A percentile compares a stretch with the other conserved stretches of the same genome.
Conservation (phyloP, 2,888 invertebrate genomes). For the Schizotus pectinicornis region DNA sequence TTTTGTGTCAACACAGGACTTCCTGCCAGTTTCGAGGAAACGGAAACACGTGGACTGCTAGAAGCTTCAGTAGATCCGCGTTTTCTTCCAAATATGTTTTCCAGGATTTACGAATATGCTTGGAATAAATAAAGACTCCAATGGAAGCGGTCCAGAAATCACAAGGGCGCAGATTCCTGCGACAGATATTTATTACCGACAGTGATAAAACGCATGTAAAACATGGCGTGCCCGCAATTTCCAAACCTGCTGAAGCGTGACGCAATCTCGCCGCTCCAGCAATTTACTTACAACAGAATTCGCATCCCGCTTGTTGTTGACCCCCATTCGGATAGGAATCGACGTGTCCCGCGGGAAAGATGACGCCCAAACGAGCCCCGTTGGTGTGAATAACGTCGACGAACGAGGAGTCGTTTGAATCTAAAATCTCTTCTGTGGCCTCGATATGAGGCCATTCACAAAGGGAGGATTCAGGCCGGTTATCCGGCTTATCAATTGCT, state of each 20-base stretch:
- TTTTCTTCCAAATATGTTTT: slow-evolving; percentile 41
- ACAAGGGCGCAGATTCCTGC: slow-evolving; percentile 51
- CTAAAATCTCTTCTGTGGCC: slow-evolving; percentile 55
- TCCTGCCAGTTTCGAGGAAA: too few relatives aligned
- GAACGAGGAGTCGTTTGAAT: slow-evolving; percentile 59
- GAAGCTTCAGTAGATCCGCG: slow-evolving; percentile 20
- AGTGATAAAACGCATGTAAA: slow-evolving; percentile 17
- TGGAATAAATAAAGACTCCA: slow-evolving; percentile 48
- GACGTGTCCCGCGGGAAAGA: slow-evolving; percentile 59
- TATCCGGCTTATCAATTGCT: slow-evolving; percentile 54
- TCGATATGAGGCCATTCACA: slow-evolving; percentile 54
- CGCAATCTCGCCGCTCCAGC: not conserved
- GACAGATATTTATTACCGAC: slow-evolving; percentile 19
- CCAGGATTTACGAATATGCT: slow-evolving; percentile 48
- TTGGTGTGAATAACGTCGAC: slow-evolving; percentile 66
- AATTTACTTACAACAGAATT: slow-evolving; percentile 47
- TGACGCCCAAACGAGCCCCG: slow-evolving; percentile 57
- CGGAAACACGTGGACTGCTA: too few relatives aligned
- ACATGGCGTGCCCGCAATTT: not conserved
- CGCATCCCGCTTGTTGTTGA: slow-evolving; percentile 63
- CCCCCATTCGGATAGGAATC: slow-evolving; percentile 71
- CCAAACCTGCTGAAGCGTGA: not conserved
- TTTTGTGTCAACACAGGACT: not conserved
- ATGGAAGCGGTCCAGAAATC: slow-evolving; percentile 53
- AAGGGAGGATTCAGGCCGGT: slow-evolving; percentile 63